Evolutionary conservation across 2,113 vertebrate species (phyloP).

Genomic region (Poecilia latipinna): DNA sequence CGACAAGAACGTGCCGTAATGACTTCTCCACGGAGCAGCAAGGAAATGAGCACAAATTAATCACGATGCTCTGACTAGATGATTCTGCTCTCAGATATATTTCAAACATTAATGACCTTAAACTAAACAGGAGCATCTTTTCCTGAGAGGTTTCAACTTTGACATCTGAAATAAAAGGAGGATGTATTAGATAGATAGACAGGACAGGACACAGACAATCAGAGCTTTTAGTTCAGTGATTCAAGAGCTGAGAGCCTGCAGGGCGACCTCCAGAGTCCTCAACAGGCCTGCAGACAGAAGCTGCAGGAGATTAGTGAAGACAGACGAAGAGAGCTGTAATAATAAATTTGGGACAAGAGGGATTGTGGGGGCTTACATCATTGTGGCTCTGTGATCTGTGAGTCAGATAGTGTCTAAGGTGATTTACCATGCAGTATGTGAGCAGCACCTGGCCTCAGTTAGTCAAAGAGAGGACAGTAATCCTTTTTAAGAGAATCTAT

Average conservation of each 20-base stretch:
- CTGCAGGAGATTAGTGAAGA: conserved; percentile 17
- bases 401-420: conserved; percentile 42
- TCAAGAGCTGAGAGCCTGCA: neutral
- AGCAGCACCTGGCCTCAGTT: conserved; percentile 36
- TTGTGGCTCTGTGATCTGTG: conserved; percentile 20
- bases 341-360: conserved; percentile 40
- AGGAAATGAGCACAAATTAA: conserved; percentile 17
- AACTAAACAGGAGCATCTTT: neutral
- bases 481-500: conserved; percentile 5
- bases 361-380: conserved; percentile 47
- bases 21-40: neutral
- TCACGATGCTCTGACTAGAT: conserved; percentile 20
- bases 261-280: conserved; percentile 14
- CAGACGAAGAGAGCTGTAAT: conserved; percentile 29
- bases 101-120: neutral
- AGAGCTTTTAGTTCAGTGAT: conserved; percentile 1
- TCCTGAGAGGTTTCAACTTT: neutral
- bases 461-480: neutral
- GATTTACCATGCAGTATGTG: conserved; percentile 27
- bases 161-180: neutral
- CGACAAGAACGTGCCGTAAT: conserved; percentile 5
- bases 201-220: neutral
- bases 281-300: conserved; percentile 16
- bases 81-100: neutral
- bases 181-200: conserved; percentile 5